Percentiles rank a stretch among this genome's conserved stretches.
Evolutionary conservation across 2,797 vertebrate genomes (phyloP).

Genomic region (Picus viridis): DNA sequence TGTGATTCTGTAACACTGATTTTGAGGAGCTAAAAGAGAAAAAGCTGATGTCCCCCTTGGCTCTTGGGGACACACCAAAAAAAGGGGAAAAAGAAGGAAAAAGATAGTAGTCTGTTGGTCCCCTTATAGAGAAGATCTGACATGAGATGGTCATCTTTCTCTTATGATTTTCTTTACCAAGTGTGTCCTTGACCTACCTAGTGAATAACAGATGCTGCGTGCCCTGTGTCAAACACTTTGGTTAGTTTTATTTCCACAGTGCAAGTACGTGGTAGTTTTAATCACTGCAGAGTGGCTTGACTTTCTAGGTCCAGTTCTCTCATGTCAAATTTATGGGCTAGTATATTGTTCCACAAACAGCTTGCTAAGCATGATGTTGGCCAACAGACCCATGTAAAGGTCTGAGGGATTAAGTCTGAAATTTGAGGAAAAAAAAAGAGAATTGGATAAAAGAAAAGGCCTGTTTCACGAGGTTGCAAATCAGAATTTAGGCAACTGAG

Average conservation of each 20-base stretch:
- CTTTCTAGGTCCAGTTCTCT: background rate
- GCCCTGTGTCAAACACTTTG: background rate
- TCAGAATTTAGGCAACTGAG: background rate
- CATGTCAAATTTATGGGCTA: background rate
- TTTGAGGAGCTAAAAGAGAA: background rate
- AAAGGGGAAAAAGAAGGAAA: background rate
- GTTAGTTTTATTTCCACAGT: background rate
- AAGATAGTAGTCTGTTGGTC: background rate
- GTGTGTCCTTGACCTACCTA: background rate
- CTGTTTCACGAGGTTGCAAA: background rate
- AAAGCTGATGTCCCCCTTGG: background rate
- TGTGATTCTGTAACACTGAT: background rate
- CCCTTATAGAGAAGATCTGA: background rate
- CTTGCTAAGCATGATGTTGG: background rate
- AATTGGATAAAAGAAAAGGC: background rate
- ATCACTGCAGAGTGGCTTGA: background rate
- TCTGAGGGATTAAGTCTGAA: background rate
- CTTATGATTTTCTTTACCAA: background rate
- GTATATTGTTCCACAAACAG: background rate
- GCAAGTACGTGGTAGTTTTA: background rate
- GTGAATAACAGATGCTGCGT: slow-evolving; percentile 5
- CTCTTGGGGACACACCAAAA: background rate
- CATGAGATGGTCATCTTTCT: background rate
- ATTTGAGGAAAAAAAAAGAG: background rate
- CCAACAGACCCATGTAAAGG: background rate